phyloP scores from a whole-genome alignment of 2,888 invertebrate species.

The Drosophila parthenogenetica region DNA sequence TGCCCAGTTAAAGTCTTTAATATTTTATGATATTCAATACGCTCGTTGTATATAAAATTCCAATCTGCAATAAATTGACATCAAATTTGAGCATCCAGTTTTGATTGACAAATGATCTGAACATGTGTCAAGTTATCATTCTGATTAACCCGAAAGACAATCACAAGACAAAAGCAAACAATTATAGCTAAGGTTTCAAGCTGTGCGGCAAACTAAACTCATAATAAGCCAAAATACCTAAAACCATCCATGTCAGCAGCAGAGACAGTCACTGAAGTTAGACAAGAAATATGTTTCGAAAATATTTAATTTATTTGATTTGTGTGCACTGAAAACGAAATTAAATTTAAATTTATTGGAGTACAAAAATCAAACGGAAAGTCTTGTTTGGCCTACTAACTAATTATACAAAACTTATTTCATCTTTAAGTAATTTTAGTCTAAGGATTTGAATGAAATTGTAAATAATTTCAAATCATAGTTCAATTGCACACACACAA shows the following conservation, averaged over 20 bases:
- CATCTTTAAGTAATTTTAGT: too few relatives aligned
- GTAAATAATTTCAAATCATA: too few relatives aligned
- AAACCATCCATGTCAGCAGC: slow-evolving; percentile 18
- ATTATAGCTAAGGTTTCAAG: slow-evolving; percentile 55
- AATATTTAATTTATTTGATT: slow-evolving; percentile 36
- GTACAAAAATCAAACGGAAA: background rate
- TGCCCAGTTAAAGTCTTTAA: slow-evolving; percentile 25
- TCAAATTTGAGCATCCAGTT: background rate
- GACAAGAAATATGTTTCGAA: slow-evolving; percentile 27
- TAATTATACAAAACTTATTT: too few relatives aligned
- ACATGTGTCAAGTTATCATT: slow-evolving; percentile 19
- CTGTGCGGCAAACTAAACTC: slow-evolving; percentile 15
- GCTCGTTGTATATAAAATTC: slow-evolving; percentile 8
- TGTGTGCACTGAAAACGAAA: slow-evolving; percentile 21
- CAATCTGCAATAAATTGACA: slow-evolving; percentile 29
- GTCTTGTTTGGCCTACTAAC: too few relatives aligned
- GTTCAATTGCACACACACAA: too few relatives aligned
- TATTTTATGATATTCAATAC: slow-evolving; percentile 33
- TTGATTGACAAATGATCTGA: slow-evolving; percentile 43
- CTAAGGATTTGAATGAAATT: too few relatives aligned
- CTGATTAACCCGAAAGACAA: slow-evolving; percentile 26
- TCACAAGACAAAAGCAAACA: slow-evolving; percentile 31
- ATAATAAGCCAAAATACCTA: slow-evolving; percentile 59
- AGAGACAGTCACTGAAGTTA: slow-evolving; percentile 8
- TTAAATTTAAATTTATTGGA: background rate